phyloP scores from a whole-genome alignment of 2,797 vertebrate species.

The Pelobates cultripes region DNA sequence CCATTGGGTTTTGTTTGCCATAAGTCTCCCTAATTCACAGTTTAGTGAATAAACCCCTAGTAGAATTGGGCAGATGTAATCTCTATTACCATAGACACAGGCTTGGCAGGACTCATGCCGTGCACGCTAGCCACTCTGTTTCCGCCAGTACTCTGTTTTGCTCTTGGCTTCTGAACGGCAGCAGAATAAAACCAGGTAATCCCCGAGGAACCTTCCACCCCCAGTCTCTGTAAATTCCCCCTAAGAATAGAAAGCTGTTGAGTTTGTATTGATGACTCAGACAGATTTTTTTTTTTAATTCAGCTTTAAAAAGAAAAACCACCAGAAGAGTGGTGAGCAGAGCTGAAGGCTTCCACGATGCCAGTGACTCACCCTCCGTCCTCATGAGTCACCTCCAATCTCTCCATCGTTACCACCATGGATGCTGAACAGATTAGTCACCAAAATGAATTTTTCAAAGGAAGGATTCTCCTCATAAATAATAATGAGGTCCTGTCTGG shows the following conservation, averaged over 20 bases:
- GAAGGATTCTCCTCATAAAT: conserved; percentile 81
- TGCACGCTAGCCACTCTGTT: too few species aligned
- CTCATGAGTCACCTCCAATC: conserved; percentile 69
- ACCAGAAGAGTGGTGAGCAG: conserved; percentile 69
- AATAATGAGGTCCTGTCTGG: conserved; percentile 73
- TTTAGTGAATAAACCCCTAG: too few species aligned
- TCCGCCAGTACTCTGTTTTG: too few species aligned
- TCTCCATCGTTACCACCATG: conserved; percentile 71
- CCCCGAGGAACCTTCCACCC: conserved; percentile 66
- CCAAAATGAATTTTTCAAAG: conserved; percentile 74
- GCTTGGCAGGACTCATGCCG: too few species aligned
- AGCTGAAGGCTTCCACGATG: conserved; percentile 74
- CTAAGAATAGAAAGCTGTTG: conserved; percentile 77
- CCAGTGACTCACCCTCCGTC: conserved; percentile 72
- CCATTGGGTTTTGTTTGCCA: too few species aligned
- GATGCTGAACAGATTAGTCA: conserved; percentile 76
- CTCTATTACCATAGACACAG: too few species aligned
- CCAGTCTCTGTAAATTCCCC: conserved; percentile 70
- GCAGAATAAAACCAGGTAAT: conserved; percentile 71
- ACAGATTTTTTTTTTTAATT: conserved; percentile 72
- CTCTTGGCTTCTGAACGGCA: neutral
- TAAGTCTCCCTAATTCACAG: too few species aligned
- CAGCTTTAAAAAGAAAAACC: conserved; percentile 74
- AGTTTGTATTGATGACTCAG: conserved; percentile 77
- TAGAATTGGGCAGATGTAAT: too few species aligned